These are phyloP conservation scores for Galago senegalensis DNA, from an alignment of 2,797 vertebrate genomes.

Conservation along the genomic window DNA sequence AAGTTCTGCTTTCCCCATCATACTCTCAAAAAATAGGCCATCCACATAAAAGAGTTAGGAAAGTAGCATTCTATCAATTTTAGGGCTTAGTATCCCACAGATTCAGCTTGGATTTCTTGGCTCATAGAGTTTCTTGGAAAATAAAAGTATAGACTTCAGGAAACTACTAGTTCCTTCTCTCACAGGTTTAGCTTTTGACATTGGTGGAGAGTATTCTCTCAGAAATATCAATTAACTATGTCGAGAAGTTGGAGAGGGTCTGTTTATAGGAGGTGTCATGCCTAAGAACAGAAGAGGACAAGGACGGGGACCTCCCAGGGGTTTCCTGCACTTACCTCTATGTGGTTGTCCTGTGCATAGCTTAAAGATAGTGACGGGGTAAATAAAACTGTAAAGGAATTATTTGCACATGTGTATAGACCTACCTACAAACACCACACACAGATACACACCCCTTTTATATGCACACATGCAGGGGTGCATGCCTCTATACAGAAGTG, in stretches of 20 bases:
- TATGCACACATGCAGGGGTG: too few species aligned
- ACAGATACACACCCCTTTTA: rapidly evolving
- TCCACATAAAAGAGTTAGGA: background rate
- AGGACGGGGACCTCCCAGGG: background rate
- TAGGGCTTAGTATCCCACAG: background rate
- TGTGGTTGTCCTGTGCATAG: background rate
- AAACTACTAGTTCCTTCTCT: background rate
- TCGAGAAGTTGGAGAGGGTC: background rate
- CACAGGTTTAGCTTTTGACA: background rate
- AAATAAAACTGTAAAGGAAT: slow-evolving; percentile 33
- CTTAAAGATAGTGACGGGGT: slow-evolving; percentile 65
- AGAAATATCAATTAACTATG: background rate
- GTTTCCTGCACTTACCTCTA: background rate
- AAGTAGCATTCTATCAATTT: background rate
- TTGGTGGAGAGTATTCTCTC: background rate
- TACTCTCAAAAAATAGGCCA: background rate
- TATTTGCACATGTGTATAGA: background rate
- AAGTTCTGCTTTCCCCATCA: background rate
- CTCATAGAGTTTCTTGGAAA: slow-evolving; percentile 32
- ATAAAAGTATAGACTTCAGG: background rate
- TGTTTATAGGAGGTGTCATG: background rate
- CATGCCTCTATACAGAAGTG: rapidly evolving
- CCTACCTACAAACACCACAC: too few species aligned
- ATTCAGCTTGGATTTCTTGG: slow-evolving; percentile 12
- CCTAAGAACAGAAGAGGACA: background rate